Base-by-base conservation (phyloP, 1,140 invertebrate species). In the Tetramorium simillimum region DNA sequence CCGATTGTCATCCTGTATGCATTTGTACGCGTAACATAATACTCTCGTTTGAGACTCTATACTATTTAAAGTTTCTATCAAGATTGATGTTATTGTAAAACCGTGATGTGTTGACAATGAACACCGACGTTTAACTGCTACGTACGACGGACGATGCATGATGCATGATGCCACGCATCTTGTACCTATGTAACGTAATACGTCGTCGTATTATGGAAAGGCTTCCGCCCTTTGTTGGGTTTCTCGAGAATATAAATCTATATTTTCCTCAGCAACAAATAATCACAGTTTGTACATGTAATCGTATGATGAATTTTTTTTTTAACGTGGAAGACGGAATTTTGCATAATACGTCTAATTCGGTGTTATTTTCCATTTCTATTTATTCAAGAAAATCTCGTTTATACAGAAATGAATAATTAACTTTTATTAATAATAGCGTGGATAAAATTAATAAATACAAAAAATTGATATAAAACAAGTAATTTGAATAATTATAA, bases 141-240 rank as follows among this genome's bases (percentile, higher is more conserved):
- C 5, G 40, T 7, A 14, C 43, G 43, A 24, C 28, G 28, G 24
- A 88, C 80, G 40, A 75, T 53, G 78, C 33, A 16, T 49, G 53
- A 16, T 46, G 63, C 33, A 18, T 37, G 33, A 40, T 37, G 3
- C 62, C 9, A 37, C 60, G 51, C 40, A 60, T 82, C 49, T 77
- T 49, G 43, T 85, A 85, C 63, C 60, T 53, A 46, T 2, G 90
- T 91, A 91, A 91, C 58, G 12, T 72, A 70, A 91, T 90, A 87
- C 76, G 51, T 10, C n/a, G 46, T 51, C 21, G 24, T 58, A 77
- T 62, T 37, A 14, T 10, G 12, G 51, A 80, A 87, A 63, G 88
- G 90, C 65, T 91, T 91, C 90, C 78, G 65, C 28, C 21, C 46
- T 49, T 80, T 89, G 80, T 53, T 49, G 51, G 84, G 90, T 80